Conservation (phyloP, 2,797 vertebrate species). For the Cossypha niveicapilla region DNA sequence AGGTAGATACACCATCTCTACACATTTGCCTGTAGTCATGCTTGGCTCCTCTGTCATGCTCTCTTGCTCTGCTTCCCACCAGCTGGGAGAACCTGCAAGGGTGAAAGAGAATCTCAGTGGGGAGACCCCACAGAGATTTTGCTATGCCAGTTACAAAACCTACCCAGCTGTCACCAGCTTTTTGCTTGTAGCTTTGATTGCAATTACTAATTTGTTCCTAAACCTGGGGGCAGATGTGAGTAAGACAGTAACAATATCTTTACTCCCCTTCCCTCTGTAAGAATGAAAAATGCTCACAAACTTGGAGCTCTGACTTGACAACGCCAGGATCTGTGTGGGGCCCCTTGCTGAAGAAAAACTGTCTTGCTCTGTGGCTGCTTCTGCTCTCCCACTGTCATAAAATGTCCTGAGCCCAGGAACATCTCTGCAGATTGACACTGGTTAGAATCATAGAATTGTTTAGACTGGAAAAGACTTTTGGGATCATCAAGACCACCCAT, state of each 20-base stretch:
- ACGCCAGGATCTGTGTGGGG: not conserved
- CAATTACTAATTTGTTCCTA: not conserved
- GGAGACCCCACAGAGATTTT: not conserved
- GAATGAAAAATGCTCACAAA: not conserved
- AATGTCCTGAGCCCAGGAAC: not conserved
- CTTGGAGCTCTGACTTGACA: not conserved
- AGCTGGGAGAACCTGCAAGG: not conserved
- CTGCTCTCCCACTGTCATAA: not conserved
- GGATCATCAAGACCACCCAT: not conserved
- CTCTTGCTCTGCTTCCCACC: not conserved
- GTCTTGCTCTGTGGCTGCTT: not conserved
- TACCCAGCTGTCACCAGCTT: not conserved
- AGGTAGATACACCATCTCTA: not conserved
- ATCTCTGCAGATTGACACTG: not conserved
- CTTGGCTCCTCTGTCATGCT: not conserved
- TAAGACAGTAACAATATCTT: not conserved
- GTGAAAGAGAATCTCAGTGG: not conserved
- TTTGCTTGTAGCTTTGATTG: not conserved
- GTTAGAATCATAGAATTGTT: not conserved
- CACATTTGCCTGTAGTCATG: not conserved
- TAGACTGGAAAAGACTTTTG: not conserved
- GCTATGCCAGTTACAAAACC: not conserved
- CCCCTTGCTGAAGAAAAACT: not conserved
- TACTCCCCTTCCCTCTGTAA: not conserved
- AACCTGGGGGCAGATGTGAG: not conserved